Base-by-base conservation (phyloP, 2,113 vertebrate species). In the Dendropsophus ebraccatus region DNA sequence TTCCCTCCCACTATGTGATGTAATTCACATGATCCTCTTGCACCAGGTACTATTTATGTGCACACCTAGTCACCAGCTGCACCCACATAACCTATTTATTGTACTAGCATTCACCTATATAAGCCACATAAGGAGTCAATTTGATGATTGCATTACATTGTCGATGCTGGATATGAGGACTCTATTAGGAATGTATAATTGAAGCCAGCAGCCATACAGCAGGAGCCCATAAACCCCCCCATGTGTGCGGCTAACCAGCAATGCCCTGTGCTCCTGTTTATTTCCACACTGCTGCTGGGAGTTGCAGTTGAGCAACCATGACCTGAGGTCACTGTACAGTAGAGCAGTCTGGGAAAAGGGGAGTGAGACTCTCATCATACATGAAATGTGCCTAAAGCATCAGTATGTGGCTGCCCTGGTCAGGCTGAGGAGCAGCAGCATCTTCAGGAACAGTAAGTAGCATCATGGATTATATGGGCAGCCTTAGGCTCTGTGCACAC, bases 231-330 rank as follows among this genome's bases (percentile, higher is more conserved):
- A 78, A 74, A 78, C n/a, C 25, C 9, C 13, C 47, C n/a, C 37
- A 54, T 82, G 45, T 25, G 25, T n/a, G 14, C 0, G 60, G 60
- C 54, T 65, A 30, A 54, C 17, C 23, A 62, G 14, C 1, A 35
- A 17, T 86, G 85, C 81, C 85, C 77, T 74, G 25, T 81, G 52
- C 85, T 81, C n/a, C 67, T 73, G 5, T 50, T 86, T 86, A 4
- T 86, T 86, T 73, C 35, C 52, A 49, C 65, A 76, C 47, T 70
- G 1, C 11, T 78, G 10, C 12, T 35, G 21, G 50, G 52, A 30
- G 28, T 17, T 11, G n/a, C 30, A 23, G 41, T 35, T 16, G 19
- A 37, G 56, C 49, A 30, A 25, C 47, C 8, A 79, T 80, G 84
- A 8, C n/a, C 50, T 79, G 75, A 80, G 32, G 54, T 75, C 62